A percentile compares a stretch with the other conserved stretches of the same genome.
Conservation (phyloP, 2,113 vertebrate genomes). For the Cacatua alba region DNA sequence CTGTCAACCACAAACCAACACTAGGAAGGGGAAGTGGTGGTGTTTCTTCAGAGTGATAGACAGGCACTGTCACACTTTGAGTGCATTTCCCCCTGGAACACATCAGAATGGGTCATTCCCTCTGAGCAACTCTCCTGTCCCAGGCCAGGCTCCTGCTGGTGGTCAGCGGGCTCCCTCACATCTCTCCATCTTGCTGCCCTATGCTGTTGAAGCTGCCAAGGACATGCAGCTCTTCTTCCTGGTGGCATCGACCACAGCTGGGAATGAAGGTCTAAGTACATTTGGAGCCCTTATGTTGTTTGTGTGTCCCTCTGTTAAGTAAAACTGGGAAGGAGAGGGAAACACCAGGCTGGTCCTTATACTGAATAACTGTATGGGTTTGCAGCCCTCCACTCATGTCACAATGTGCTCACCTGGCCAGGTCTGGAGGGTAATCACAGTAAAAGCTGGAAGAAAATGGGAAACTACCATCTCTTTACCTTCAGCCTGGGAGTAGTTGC, state of each 20-base stretch:
- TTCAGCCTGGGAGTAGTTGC: neutral
- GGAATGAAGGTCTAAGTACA: neutral
- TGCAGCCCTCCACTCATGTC: accelerated
- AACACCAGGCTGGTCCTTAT: neutral
- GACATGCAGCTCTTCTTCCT: neutral
- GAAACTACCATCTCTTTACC: neutral
- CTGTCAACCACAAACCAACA: neutral
- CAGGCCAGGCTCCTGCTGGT: neutral
- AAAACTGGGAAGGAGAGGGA: accelerated
- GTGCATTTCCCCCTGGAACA: neutral
- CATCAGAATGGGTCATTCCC: neutral
- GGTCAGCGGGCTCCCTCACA: neutral
- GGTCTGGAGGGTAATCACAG: neutral
- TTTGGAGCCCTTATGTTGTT: neutral
- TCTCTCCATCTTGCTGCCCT: neutral
- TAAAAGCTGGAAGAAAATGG: neutral
- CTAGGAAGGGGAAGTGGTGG: neutral
- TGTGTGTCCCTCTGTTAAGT: neutral
- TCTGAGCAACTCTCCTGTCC: neutral
- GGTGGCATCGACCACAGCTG: neutral
- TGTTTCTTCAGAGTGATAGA: neutral
- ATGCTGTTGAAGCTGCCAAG: neutral
- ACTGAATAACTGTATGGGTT: neutral
- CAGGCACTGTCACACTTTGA: neutral
- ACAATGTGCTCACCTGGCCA: neutral